Percentiles rank a stretch among this genome's conserved stretches.
These are phyloP conservation scores for Erynnis tages DNA, from an alignment of 2,888 invertebrate genomes.

Conservation along the genomic window DNA sequence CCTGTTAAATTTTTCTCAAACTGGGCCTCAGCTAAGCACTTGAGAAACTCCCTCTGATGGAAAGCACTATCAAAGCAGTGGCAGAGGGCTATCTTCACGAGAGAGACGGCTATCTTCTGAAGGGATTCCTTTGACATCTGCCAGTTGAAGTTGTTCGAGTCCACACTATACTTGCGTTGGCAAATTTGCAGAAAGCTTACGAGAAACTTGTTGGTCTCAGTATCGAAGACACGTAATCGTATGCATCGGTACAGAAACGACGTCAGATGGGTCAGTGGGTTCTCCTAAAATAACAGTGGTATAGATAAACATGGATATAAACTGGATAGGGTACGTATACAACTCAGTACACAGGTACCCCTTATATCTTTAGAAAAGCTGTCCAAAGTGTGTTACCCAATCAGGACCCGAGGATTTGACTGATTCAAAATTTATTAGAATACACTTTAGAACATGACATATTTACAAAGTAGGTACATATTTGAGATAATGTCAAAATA, in stretches of 20 bases:
- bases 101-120: slow-evolving; percentile 78
- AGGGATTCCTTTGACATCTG: slow-evolving; percentile 77
- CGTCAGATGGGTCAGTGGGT: slow-evolving; percentile 81
- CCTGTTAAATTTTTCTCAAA: slow-evolving; percentile 80
- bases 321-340: too few species aligned
- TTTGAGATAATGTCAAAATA: too few species aligned
- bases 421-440: too few species aligned
- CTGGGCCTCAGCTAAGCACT: slow-evolving; percentile 78
- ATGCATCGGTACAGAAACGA: slow-evolving; percentile 81
- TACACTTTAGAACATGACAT: too few species aligned
- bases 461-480: too few species aligned
- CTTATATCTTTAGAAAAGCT: too few species aligned
- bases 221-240: slow-evolving; percentile 68
- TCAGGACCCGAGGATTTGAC: too few species aligned
- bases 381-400: too few species aligned
- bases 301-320: too few species aligned
- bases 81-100: slow-evolving; percentile 83
- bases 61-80: slow-evolving; percentile 83
- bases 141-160: slow-evolving; percentile 52
- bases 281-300: slow-evolving; percentile 85
- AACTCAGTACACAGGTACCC: too few species aligned
- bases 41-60: slow-evolving; percentile 84
- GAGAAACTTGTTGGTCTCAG: slow-evolving; percentile 59
- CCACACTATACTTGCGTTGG: slow-evolving; percentile 64
- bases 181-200: slow-evolving; percentile 59